Percentiles rank a stretch among this genome's conserved stretches.
Evolutionary conservation across 2,797 vertebrate species (phyloP).

Genomic region (Platalea minor): DNA sequence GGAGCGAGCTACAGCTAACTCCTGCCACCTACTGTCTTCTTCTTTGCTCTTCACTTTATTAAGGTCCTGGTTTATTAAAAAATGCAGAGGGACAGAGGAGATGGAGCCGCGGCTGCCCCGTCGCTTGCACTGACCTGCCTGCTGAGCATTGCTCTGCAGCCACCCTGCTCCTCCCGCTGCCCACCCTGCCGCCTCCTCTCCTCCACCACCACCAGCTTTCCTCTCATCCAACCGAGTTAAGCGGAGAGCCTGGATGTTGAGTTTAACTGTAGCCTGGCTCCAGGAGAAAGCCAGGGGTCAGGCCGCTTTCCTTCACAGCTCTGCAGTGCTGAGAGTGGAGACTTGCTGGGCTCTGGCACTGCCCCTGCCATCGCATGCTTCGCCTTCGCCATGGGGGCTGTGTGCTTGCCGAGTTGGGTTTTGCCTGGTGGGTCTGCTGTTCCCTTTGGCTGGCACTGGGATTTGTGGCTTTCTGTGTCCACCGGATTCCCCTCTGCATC

Average conservation of each 20-base stretch:
- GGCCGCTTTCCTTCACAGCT: background rate
- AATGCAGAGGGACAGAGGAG: background rate
- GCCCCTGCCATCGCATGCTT: background rate
- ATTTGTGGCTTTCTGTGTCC: background rate
- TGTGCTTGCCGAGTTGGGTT: background rate
- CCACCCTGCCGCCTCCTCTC: too few species aligned
- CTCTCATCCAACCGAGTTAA: fast-evolving
- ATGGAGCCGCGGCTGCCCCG: background rate
- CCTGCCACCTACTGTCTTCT: slow-evolving; percentile 71
- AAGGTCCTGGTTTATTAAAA: background rate
- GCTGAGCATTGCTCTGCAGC: background rate
- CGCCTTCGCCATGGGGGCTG: fast-evolving
- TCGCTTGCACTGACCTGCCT: background rate
- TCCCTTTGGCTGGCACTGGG: background rate
- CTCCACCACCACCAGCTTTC: background rate
- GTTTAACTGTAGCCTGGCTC: background rate
- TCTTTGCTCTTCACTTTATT: background rate
- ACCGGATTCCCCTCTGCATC: background rate
- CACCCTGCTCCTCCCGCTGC: background rate
- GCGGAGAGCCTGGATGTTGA: fast-evolving
- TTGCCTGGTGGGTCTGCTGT: background rate
- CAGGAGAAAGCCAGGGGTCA: background rate
- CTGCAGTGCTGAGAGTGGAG: background rate
- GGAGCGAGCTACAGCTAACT: background rate
- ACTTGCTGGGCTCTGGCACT: background rate